Evolutionary conservation across 2,888 invertebrate genomes (phyloP).

Genomic region (Heliconius ismenius): DNA sequence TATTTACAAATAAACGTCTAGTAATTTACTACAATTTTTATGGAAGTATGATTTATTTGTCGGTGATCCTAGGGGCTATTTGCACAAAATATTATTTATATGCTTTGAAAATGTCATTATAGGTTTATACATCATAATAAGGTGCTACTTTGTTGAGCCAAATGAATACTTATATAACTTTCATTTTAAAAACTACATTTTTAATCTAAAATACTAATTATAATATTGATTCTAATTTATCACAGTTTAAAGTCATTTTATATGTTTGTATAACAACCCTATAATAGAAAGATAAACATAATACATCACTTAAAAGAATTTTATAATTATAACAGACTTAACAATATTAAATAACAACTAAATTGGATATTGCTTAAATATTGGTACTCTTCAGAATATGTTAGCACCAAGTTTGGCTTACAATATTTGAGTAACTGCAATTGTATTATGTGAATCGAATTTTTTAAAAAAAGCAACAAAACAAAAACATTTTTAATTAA

Average conservation of each 20-base stretch:
- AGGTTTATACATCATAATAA: conserved; percentile 11
- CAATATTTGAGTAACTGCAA: conserved; percentile 14
- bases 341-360: conserved; percentile 4
- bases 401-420: conserved; percentile 13
- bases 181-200: conserved; percentile 5
- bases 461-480: no score
- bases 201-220: not conserved
- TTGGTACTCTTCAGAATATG: conserved; percentile 10
- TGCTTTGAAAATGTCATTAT: not conserved
- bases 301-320: conserved; percentile 3
- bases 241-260: conserved; percentile 16
- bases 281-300: conserved; percentile 14
- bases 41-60: conserved; percentile 4
- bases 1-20: conserved; percentile 13
- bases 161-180: not conserved
- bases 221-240: conserved; percentile 15
- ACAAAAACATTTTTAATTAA: not conserved
- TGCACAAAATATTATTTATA: conserved; percentile 16
- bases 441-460: not conserved
- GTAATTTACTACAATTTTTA: conserved; percentile 12
- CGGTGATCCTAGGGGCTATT: not conserved
- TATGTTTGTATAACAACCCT: conserved; percentile 3
- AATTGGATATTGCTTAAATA: conserved; percentile 9
- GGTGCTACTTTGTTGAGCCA: not conserved
- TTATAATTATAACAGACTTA: not conserved